phyloP scores from a whole-genome alignment of 2,888 invertebrate genomes.

The Gasteruption jaculator region DNA sequence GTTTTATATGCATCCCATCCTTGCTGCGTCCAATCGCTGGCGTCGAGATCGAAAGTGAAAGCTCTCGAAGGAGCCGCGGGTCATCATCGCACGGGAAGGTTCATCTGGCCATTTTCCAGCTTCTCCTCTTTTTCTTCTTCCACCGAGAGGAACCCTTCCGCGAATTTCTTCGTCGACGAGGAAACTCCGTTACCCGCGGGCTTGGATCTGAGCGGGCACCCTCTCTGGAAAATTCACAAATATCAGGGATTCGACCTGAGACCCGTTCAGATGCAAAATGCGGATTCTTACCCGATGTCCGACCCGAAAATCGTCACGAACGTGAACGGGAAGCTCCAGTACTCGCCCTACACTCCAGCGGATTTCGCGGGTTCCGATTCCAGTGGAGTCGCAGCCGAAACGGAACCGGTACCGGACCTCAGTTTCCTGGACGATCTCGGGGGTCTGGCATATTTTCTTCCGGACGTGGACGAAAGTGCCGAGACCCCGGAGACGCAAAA shows the following conservation, averaged over 20 bases:
- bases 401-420: slow-evolving; percentile 13
- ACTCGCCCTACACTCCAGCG: background rate
- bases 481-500: too few relatives aligned
- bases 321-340: too few relatives aligned
- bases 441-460: slow-evolving; percentile 21
- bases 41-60: too few relatives aligned
- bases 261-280: slow-evolving; percentile 19
- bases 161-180: slow-evolving; percentile 9
- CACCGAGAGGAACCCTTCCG: background rate
- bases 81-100: background rate
- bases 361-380: background rate
- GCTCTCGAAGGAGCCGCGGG: too few relatives aligned
- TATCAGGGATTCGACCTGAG: slow-evolving; percentile 26
- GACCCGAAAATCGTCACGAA: too few relatives aligned
- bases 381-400: background rate
- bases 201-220: slow-evolving; percentile 23
- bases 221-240: slow-evolving; percentile 28
- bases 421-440: slow-evolving; percentile 26
- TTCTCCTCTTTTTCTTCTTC: background rate
- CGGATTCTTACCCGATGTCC: too few relatives aligned
- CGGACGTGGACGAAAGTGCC: slow-evolving; percentile 14
- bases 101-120: slow-evolving; percentile 14
- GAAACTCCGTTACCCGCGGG: slow-evolving; percentile 9
- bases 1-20: too few relatives aligned
- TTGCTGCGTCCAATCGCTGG: too few relatives aligned